Percentiles rank a stretch among this genome's conserved stretches.
These are phyloP conservation scores for Maconellicoccus hirsutus DNA, from an alignment of 1,140 invertebrate genomes.

Conservation along the genomic window DNA sequence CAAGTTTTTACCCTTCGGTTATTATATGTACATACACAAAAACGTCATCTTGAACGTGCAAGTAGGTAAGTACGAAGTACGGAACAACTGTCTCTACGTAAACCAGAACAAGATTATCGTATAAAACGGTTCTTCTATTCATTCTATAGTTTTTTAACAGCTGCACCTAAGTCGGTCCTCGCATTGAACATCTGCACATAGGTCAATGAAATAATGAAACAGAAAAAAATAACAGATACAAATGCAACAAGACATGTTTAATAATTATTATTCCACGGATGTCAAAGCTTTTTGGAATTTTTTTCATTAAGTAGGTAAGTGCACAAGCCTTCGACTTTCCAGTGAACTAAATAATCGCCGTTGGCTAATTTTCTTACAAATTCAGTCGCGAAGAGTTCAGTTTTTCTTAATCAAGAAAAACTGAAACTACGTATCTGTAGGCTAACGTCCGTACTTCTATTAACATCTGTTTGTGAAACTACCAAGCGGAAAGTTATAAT, in stretches of 20 bases:
- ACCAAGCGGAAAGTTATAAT: too few relatives aligned
- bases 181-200: constrained; percentile 16
- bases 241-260: background rate
- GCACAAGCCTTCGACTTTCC: too few relatives aligned
- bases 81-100: constrained; percentile 17
- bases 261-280: background rate
- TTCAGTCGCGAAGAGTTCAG: too few relatives aligned
- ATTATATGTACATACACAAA: background rate
- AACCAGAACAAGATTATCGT: constrained; percentile 22
- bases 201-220: constrained; percentile 20
- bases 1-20: constrained; percentile 16
- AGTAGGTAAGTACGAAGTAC: constrained; percentile 17
- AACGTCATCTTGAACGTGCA: constrained; percentile 17
- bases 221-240: constrained; percentile 4
- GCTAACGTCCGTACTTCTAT: too few relatives aligned
- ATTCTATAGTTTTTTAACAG: constrained; percentile 20
- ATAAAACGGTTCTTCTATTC: constrained; percentile 21
- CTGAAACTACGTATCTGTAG: too few relatives aligned
- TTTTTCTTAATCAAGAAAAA: too few relatives aligned
- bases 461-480: too few relatives aligned
- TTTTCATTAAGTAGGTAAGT: too few relatives aligned
- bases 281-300: background rate
- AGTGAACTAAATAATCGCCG: too few relatives aligned
- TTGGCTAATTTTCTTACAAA: too few relatives aligned
- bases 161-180: constrained; percentile 1